A percentile compares a stretch with the other conserved stretches of the same genome.
Conservation (phyloP, 2,113 vertebrate species). For the Uria aalge region DNA sequence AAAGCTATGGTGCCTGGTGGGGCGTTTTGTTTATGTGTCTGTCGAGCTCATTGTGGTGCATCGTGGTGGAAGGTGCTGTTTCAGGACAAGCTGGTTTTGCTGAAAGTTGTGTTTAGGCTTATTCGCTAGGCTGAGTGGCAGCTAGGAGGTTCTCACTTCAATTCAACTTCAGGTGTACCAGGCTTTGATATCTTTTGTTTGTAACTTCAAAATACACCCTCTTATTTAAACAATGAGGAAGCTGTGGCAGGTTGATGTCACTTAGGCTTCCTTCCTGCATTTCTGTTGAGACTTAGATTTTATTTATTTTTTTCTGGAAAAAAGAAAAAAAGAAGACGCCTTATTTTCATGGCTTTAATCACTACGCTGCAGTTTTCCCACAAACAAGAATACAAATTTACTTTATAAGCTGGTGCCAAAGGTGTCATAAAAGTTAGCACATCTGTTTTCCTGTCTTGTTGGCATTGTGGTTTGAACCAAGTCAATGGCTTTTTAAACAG, state of each 20-base stretch:
- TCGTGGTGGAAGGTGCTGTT: not conserved
- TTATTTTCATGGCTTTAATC: not conserved
- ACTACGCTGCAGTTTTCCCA: not conserved
- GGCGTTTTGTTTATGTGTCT: not conserved
- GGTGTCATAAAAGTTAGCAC: not conserved
- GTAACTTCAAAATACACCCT: not conserved
- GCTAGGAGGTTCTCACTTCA: not conserved
- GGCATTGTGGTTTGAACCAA: not conserved
- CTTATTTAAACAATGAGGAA: not conserved
- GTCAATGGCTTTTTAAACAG: not conserved
- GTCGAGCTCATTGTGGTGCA: not conserved
- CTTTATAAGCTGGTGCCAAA: not conserved
- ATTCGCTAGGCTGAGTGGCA: fast-evolving
- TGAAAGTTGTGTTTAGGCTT: fast-evolving
- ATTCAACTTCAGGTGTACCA: not conserved
- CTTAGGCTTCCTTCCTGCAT: not conserved
- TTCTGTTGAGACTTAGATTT: not conserved
- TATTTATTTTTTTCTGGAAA: not conserved
- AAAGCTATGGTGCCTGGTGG: fast-evolving
- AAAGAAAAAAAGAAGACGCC: fast-evolving
- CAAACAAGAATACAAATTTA: not conserved
- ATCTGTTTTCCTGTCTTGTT: not conserved
- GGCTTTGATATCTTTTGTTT: not conserved
- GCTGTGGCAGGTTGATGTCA: not conserved
- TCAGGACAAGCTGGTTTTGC: not conserved